phyloP scores from a whole-genome alignment of 2,113 vertebrate species.

The Elgaria multicarinata region DNA sequence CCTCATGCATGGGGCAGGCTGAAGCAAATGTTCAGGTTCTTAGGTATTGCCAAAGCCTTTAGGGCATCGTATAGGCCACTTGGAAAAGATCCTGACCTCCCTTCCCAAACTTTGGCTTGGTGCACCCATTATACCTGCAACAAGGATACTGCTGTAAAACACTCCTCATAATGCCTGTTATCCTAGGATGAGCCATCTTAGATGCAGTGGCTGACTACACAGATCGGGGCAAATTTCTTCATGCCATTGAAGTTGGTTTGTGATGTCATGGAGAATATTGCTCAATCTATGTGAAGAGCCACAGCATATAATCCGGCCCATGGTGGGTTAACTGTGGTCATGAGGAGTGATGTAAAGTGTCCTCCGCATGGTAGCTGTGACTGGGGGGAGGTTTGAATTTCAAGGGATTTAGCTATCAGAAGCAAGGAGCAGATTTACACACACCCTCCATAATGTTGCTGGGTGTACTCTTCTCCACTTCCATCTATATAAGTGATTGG shows the following conservation, averaged over 20 bases:
- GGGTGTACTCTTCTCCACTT: neutral
- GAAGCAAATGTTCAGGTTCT: neutral
- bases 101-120: neutral
- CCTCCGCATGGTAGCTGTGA: neutral
- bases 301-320: neutral
- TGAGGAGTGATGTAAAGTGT: neutral
- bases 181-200: neutral
- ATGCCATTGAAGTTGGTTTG: neutral
- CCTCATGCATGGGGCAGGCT: neutral
- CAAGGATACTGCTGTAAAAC: neutral
- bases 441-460: neutral
- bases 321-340: neutral
- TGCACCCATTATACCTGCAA: neutral
- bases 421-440: neutral
- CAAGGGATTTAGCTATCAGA: neutral
- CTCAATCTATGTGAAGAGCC: neutral
- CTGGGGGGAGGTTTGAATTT: neutral
- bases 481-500: too few species aligned
- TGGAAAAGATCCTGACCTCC: neutral
- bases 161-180: neutral
- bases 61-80: neutral
- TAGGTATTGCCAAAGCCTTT: neutral
- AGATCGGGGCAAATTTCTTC: neutral
- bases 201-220: neutral
- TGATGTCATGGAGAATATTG: neutral